Conservation (phyloP, 1,140 invertebrate genomes). For the Rhopalosiphum maidis region DNA sequence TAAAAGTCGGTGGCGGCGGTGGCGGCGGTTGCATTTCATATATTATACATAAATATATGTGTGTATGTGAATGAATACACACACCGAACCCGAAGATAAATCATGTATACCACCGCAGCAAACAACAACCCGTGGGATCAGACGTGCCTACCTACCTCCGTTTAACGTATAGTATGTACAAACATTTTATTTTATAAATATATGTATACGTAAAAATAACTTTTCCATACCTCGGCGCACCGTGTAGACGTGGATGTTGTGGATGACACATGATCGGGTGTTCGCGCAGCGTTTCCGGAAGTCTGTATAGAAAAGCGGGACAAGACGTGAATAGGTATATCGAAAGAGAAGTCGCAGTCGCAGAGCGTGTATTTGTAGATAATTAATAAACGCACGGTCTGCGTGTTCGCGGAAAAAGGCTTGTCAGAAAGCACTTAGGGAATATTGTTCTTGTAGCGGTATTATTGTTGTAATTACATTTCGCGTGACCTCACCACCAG, state of each 20-base stretch:
- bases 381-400: no score
- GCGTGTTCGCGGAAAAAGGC: background rate
- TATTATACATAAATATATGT: background rate
- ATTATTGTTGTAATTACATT: background rate
- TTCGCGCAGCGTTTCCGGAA: background rate
- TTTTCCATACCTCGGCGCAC: background rate
- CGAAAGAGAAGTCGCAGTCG: background rate
- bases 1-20: conserved; percentile 31
- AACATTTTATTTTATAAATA: no score
- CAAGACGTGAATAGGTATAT: background rate
- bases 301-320: background rate
- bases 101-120: background rate
- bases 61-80: background rate
- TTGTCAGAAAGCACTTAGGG: background rate
- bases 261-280: background rate
- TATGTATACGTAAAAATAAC: background rate
- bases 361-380: background rate
- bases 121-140: conserved; percentile 28
- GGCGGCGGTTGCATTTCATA: background rate
- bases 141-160: background rate
- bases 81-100: conserved; percentile 20
- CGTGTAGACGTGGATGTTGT: no score
- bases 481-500: background rate
- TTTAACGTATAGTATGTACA: background rate
- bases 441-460: background rate